phyloP scores from a whole-genome alignment of 1,140 invertebrate species.

The Zaprionus ghesquierei region DNA sequence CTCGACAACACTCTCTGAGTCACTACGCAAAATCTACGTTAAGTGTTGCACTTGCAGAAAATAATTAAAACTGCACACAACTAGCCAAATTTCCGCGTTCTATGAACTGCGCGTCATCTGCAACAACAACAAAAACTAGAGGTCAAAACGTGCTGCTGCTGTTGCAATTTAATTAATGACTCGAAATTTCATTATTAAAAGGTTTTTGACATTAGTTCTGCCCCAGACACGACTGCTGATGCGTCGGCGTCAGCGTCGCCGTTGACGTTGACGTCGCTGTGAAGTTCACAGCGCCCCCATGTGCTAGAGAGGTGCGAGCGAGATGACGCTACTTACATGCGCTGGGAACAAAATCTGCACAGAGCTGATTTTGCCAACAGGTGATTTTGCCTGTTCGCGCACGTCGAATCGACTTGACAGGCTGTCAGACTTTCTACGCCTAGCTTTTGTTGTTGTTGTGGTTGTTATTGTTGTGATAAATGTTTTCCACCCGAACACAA shows the following conservation, averaged over 20 bases:
- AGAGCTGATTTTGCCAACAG: constrained; percentile 50
- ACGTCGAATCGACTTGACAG: constrained; percentile 28
- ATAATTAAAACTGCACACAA: constrained; percentile 15
- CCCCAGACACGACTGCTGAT: background rate
- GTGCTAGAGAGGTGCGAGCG: constrained; percentile 32
- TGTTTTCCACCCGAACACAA: constrained; percentile 58
- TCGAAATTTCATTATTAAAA: constrained; percentile 65
- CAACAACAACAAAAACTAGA: constrained; percentile 24
- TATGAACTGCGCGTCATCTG: constrained; percentile 57
- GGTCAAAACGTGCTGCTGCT: constrained; percentile 68
- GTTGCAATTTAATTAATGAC: constrained; percentile 40
- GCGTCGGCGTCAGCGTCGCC: background rate
- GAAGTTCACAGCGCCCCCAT: constrained; percentile 21
- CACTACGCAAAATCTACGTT: constrained; percentile 19
- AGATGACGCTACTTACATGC: constrained; percentile 23
- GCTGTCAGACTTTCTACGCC: constrained; percentile 47
- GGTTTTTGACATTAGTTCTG: constrained; percentile 73
- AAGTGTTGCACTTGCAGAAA: constrained; percentile 37
- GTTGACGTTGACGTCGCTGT: background rate
- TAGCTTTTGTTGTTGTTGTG: constrained; percentile 20
- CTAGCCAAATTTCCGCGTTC: constrained; percentile 65
- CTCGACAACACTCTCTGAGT: constrained; percentile 17
- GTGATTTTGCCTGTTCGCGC: constrained; percentile 59
- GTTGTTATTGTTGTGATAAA: constrained; percentile 57
- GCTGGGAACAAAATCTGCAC: constrained; percentile 43